Conservation (phyloP, 2,797 vertebrate genomes). For the Amniataba percoides region DNA sequence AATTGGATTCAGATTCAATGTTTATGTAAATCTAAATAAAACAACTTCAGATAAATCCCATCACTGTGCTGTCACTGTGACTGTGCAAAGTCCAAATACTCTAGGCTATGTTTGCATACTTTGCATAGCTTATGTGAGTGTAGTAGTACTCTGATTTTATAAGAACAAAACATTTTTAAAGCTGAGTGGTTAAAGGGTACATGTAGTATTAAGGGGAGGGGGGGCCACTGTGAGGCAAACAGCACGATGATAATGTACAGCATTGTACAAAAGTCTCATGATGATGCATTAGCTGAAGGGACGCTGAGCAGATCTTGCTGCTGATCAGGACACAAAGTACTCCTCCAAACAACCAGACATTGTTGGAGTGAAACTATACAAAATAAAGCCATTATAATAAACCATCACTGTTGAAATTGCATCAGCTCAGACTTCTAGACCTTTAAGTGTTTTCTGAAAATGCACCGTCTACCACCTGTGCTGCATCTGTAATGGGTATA, state of each 20-base stretch:
- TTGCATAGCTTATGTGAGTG: not conserved
- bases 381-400: not conserved
- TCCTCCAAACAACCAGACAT: not conserved
- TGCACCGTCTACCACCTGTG: not conserved
- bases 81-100: not conserved
- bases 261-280: slow-evolving; percentile 9
- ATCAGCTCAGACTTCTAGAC: not conserved
- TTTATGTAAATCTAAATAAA: no score
- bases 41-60: no score
- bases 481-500: not conserved
- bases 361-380: not conserved
- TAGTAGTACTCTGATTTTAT: no score
- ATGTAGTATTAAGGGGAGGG: not conserved
- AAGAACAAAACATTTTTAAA: not conserved
- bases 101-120: not conserved
- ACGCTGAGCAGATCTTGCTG: not conserved
- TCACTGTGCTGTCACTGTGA: not conserved
- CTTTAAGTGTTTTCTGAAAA: not conserved
- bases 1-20: no score
- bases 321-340: not conserved
- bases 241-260: slow-evolving; percentile 5
- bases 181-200: not conserved
- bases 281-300: slow-evolving; percentile 16
- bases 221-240: slow-evolving; percentile 15
- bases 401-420: not conserved